Base-by-base conservation (phyloP, 2,797 vertebrate species). In the Kryptolebias ocellatus region DNA sequence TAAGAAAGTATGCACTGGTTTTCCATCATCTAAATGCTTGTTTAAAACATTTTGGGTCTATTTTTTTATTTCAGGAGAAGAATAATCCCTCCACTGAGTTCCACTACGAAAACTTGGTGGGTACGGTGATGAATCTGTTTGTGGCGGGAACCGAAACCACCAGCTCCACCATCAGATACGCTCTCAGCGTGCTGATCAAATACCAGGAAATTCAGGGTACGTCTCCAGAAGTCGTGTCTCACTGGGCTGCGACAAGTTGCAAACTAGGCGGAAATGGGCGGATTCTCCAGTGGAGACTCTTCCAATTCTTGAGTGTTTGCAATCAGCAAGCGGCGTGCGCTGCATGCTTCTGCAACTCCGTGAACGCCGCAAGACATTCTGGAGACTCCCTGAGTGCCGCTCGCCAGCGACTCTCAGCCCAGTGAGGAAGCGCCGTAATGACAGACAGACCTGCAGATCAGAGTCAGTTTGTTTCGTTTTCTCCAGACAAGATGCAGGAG, bases 201-300 rank as follows among this genome's bases (percentile, higher is more conserved):
- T 67, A 95, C 31, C 93, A 93, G 2, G 28, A 91, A 15, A 87
- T 95, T 58, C 94, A 95, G 64, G 88, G 94, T 95, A 83, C 14
- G 84, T 67, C 28, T 18, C 28, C 20, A 12, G 11, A 42, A 42
- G 39, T 42, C 2, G 11, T 2, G 11, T 12, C 10, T 42, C 39
- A 14, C 39, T 12, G 11, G 39, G 39, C 39, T 12, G 11, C 20
- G 20, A 24, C 20, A 2, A 14, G 17, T 31, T 9, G 9, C 28
- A 29, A 31, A 24, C 20, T 24, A 1, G 20, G 20, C 20, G 31
- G 9, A 34, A 34, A 34, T 9, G 31, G 31, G 31, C 9, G 5
- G 4, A 6, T 34, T 34, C 31, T 34, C 31, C 20, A 24, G 20
- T 24, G 20, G 20, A 24, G 20, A 1, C 20, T 24, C 20, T 24